phyloP scores from a whole-genome alignment of 2,888 invertebrate species.

The Diarsia brunnea region DNA sequence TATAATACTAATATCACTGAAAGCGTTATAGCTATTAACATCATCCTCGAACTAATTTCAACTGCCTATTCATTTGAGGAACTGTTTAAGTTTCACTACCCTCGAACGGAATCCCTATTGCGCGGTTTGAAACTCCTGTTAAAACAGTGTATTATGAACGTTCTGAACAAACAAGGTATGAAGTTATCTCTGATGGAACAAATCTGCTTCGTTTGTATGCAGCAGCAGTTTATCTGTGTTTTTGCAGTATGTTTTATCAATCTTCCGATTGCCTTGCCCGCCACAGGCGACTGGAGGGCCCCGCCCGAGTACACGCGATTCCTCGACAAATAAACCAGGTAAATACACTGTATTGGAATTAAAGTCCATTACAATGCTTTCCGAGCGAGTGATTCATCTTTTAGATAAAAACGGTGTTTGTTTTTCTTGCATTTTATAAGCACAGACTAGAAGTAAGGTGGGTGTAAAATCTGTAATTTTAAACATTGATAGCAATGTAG shows the following conservation, averaged over 20 bases:
- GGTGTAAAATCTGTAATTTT: slow-evolving; percentile 24
- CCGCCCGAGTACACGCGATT: slow-evolving; percentile 76
- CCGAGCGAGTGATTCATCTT: slow-evolving; percentile 50
- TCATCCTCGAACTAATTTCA: slow-evolving; percentile 58
- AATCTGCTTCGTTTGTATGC: slow-evolving; percentile 75
- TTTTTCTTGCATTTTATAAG: slow-evolving; percentile 31
- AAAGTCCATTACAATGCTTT: slow-evolving; percentile 50
- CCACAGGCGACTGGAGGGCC: slow-evolving; percentile 61
- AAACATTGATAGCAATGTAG: slow-evolving; percentile 21
- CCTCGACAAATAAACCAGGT: slow-evolving; percentile 51
- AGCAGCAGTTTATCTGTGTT: slow-evolving; percentile 71
- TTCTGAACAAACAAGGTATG: slow-evolving; percentile 59
- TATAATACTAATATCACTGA: slow-evolving; percentile 43
- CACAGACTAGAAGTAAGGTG: background rate
- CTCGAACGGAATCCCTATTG: slow-evolving; percentile 54
- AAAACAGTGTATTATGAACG: slow-evolving; percentile 48
- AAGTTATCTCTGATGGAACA: slow-evolving; percentile 69
- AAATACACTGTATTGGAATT: slow-evolving; percentile 55
- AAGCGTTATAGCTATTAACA: slow-evolving; percentile 43
- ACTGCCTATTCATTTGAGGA: slow-evolving; percentile 53
- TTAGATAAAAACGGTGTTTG: slow-evolving; percentile 18
- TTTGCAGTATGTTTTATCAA: slow-evolving; percentile 78
- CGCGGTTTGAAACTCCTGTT: slow-evolving; percentile 53
- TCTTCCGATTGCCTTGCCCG: slow-evolving; percentile 76
- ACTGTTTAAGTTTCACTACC: slow-evolving; percentile 61